A percentile compares a stretch with the other conserved stretches of the same genome.
phyloP scores from a whole-genome alignment of 2,113 vertebrate genomes.

The Hydrolagus affinis region DNA sequence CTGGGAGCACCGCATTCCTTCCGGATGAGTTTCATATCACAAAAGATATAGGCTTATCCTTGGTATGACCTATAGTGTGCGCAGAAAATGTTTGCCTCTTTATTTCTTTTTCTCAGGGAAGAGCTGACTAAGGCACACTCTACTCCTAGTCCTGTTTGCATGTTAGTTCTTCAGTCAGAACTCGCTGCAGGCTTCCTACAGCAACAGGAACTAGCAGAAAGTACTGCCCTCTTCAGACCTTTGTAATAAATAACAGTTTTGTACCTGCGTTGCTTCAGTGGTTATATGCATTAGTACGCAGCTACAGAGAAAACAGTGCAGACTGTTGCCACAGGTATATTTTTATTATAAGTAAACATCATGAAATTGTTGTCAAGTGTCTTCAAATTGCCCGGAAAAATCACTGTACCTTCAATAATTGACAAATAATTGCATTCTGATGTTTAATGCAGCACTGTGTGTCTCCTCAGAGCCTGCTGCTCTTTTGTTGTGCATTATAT shows the following conservation, averaged over 20 bases:
- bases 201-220: slow-evolving; percentile 65
- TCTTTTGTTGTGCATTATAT: neutral
- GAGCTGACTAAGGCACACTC: slow-evolving; percentile 35
- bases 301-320: neutral
- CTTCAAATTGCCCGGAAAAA: neutral
- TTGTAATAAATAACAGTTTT: neutral
- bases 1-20: too few species aligned
- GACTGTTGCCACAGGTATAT: neutral
- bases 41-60: slow-evolving; percentile 60
- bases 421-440: too few species aligned
- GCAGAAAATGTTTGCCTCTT: slow-evolving; percentile 46
- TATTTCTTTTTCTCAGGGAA: slow-evolving; percentile 45
- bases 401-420: neutral
- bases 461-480: neutral
- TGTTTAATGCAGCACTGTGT: neutral
- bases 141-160: neutral
- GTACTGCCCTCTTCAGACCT: slow-evolving; percentile 69
- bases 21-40: slow-evolving; percentile 44
- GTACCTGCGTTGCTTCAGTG: neutral
- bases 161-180: neutral
- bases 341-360: neutral
- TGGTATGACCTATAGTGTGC: slow-evolving; percentile 44
- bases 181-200: slow-evolving; percentile 37
- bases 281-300: too few species aligned
- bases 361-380: neutral